Conservation (phyloP, 2,888 invertebrate genomes). For the Calameuta pallipes region DNA sequence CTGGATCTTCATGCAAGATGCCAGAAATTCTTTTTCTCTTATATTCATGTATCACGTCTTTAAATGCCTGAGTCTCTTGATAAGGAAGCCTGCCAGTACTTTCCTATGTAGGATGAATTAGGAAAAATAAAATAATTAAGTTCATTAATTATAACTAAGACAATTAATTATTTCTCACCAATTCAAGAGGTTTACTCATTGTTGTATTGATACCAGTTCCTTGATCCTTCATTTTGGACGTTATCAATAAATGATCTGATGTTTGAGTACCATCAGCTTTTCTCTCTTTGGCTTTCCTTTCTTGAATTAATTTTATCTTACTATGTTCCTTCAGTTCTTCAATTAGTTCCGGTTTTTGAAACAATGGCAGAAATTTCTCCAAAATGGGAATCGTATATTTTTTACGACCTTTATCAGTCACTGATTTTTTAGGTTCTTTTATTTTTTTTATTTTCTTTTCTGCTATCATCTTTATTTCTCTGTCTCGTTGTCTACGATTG, state of each 20-base stretch:
- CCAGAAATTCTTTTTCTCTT: conserved; percentile 20
- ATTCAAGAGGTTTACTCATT: not conserved
- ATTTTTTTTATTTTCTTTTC: not conserved
- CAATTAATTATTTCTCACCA: not conserved
- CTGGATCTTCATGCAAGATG: conserved; percentile 8
- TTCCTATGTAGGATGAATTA: not conserved
- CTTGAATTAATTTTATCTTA: conserved; percentile 37
- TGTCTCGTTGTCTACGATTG: not conserved
- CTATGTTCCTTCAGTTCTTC: conserved; percentile 46
- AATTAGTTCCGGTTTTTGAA: conserved; percentile 39
- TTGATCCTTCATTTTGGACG: not conserved
- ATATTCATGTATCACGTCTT: conserved; percentile 40
- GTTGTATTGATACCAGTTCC: not conserved
- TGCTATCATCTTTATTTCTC: not conserved
- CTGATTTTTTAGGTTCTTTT: conserved; percentile 4
- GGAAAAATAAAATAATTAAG: not conserved
- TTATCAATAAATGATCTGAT: not conserved
- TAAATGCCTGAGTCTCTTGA: conserved; percentile 44
- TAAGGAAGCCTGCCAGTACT: conserved; percentile 30
- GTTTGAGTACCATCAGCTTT: not conserved
- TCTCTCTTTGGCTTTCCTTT: conserved; percentile 31
- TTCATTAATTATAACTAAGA: not conserved
- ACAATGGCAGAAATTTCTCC: conserved; percentile 41
- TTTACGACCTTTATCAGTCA: not conserved
- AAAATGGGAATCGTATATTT: conserved; percentile 34